Base-by-base conservation (phyloP, 2,797 vertebrate species). In the Microcaecilia unicolor region DNA sequence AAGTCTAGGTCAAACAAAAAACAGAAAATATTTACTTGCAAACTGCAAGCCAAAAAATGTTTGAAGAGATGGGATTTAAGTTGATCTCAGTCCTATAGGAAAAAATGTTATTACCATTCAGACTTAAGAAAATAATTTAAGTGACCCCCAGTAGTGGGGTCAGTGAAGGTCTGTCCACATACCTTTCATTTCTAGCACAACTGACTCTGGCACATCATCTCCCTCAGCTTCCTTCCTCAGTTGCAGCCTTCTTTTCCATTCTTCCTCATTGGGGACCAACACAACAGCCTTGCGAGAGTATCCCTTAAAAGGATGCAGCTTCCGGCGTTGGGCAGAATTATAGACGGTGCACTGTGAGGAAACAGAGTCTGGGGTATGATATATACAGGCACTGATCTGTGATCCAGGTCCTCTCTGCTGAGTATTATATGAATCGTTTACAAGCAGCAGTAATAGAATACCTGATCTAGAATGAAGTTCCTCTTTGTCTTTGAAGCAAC, bases 391-490 rank as follows among this genome's bases (percentile, higher is more conserved):
- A 10, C 10, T 6, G 5, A 5, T 22, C 21, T 6, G n/a, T n/a
- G n/a, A n/a, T n/a, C n/a, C n/a, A n/a, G n/a, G n/a, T n/a, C n/a
- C n/a, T n/a, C n/a, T n/a, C n/a, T n/a, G n/a, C n/a, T n/a, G n/a
- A n/a, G n/a, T n/a, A n/a, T n/a, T n/a, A n/a, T n/a, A n/a, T n/a
- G n/a, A n/a, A n/a, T n/a, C n/a, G n/a, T n/a, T n/a, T n/a, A n/a
- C n/a, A n/a, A n/a, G 7, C 8, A 11, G 24, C 8, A 22, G 22
- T 10, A 22, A 6, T 8, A 8, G 10, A 24, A 2, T 41, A 94
- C 91, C 88, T 94, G 91, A 61, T 96, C 90, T 2, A 96, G 80
- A 47, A 95, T 95, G 54, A 88, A 92, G 68, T 93, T 95, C 10
- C 84, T 76, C 24, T 75, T 82, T 39, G 67, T 81, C 44, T 77